Conservation (phyloP, 2,797 vertebrate species). For the Pygocentrus nattereri region DNA sequence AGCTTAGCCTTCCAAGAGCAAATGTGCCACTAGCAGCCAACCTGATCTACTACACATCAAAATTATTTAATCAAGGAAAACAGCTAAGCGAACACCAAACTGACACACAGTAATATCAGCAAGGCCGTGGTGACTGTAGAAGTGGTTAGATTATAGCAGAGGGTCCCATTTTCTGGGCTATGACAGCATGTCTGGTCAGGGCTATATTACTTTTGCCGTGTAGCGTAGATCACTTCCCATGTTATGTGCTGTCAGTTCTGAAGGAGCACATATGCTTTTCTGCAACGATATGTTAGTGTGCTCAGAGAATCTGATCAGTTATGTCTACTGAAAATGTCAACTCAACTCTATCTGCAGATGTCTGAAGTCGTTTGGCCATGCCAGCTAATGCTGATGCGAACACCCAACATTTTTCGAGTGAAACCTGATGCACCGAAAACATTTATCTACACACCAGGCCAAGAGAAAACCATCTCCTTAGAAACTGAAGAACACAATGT, state of each 20-base stretch:
- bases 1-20: constrained; percentile 38
- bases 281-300: background rate
- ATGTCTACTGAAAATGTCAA: constrained; percentile 41
- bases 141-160: constrained; percentile 1
- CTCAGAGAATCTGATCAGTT: constrained; percentile 30
- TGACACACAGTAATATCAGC: constrained; percentile 59
- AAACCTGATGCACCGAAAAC: constrained; percentile 61
- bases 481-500: constrained; percentile 57
- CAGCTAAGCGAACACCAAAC: constrained; percentile 24
- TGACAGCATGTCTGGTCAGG: constrained; percentile 32
- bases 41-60: constrained; percentile 19
- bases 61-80: constrained; percentile 27
- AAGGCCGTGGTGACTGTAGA: constrained; percentile 55
- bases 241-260: constrained; percentile 36
- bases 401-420: constrained; percentile 45
- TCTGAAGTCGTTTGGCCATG: constrained; percentile 44
- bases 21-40: constrained; percentile 17
- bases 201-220: constrained; percentile 24
- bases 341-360: constrained; percentile 46
- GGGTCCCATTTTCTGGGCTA: constrained; percentile 11
- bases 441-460: constrained; percentile 60
- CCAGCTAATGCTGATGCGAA: constrained; percentile 55
- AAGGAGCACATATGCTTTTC: constrained; percentile 15
- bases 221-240: constrained; percentile 29
- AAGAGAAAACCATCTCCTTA: constrained; percentile 52